These are phyloP conservation scores for Diaphora mendica DNA, from an alignment of 2,888 invertebrate species.

Conservation along the genomic window DNA sequence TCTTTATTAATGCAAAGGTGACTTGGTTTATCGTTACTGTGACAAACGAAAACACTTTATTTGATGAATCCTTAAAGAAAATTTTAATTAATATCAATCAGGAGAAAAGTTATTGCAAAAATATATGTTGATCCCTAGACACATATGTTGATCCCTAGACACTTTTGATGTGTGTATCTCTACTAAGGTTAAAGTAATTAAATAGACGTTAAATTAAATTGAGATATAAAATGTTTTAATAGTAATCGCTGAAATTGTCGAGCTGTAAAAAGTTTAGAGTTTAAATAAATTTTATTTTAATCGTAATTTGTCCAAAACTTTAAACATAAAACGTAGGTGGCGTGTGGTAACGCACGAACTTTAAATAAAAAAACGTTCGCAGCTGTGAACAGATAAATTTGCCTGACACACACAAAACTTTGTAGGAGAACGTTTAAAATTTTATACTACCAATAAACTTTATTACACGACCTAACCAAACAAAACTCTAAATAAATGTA, in stretches of 20 bases:
- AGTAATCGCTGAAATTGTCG: constrained; percentile 11
- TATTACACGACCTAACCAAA: constrained; percentile 69
- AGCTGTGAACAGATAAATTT: constrained; percentile 48
- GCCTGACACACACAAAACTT: constrained; percentile 51
- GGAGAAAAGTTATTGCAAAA: too few species aligned
- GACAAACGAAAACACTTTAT: too few species aligned
- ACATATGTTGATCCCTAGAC: too few species aligned
- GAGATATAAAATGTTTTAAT: constrained; percentile 8
- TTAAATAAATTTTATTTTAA: constrained; percentile 31
- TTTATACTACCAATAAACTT: constrained; percentile 67
- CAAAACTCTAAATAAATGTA: constrained; percentile 77
- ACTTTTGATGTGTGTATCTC: too few species aligned
- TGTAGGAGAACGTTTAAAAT: constrained; percentile 53
- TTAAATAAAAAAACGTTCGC: constrained; percentile 35
- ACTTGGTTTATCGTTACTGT: too few species aligned
- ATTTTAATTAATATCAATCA: too few species aligned
- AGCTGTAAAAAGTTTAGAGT: constrained; percentile 10
- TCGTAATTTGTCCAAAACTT: constrained; percentile 31
- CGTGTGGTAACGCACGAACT: constrained; percentile 29
- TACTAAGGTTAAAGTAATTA: background rate
- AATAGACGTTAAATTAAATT: background rate
- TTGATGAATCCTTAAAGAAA: too few species aligned
- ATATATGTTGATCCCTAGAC: too few species aligned
- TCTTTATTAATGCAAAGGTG: too few species aligned
- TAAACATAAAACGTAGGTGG: constrained; percentile 43